Conservation (phyloP, 53 echinoderm and acorn worm genomes). For the Antedon mediterranea region DNA sequence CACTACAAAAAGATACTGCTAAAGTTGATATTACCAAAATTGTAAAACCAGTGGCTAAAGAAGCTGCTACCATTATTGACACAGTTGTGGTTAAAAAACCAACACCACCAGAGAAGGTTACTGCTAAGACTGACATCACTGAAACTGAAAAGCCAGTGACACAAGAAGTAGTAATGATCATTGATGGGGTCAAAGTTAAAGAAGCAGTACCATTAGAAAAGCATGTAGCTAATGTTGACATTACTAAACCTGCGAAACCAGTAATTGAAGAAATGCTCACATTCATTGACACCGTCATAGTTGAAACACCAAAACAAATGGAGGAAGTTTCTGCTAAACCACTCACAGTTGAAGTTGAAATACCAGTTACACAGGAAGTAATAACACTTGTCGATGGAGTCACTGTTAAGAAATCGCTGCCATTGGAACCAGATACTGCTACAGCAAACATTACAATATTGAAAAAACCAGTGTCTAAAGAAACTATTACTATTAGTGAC, state of each 20-base stretch:
- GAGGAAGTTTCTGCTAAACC: background rate
- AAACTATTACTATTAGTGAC: too few species aligned
- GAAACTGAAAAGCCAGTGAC: slow-evolving; percentile 9
- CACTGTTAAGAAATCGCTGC: too few species aligned
- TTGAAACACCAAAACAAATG: background rate
- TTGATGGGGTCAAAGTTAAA: background rate
- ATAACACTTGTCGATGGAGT: too few species aligned
- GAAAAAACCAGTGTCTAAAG: background rate
- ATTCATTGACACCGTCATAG: background rate
- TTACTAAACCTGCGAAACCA: background rate
- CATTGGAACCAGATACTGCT: too few species aligned
- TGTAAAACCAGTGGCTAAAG: background rate
- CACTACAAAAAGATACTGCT: background rate
- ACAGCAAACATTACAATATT: too few species aligned
- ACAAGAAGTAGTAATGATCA: background rate
- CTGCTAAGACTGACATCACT: background rate
- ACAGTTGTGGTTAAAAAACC: background rate
- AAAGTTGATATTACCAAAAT: background rate
- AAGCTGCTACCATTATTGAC: background rate
- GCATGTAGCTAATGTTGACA: background rate
- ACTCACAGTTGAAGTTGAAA: background rate
- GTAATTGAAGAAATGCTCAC: background rate
- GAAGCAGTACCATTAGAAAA: slow-evolving; percentile 13
- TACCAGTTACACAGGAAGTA: background rate
- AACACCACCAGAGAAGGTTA: background rate